Conservation (phyloP, 2,113 vertebrate genomes). For the Sitta europaea region DNA sequence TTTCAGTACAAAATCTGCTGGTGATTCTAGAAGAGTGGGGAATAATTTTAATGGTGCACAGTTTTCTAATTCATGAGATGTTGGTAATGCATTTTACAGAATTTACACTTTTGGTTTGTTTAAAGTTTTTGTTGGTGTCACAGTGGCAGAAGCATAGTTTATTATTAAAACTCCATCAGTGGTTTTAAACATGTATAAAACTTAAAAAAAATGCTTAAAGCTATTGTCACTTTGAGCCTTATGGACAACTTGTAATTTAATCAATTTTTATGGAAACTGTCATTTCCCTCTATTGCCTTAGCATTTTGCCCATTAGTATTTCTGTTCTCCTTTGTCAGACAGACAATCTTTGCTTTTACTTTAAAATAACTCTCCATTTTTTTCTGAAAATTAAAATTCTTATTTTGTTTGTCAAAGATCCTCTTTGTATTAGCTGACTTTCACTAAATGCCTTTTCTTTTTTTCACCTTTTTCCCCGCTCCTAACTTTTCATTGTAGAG, state of each 20-base stretch:
- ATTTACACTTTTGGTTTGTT: not conserved
- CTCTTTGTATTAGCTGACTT: not conserved
- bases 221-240: not conserved
- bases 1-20: not conserved
- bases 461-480: accelerated
- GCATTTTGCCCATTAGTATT: not conserved
- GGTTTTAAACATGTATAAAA: not conserved
- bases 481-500: not conserved
- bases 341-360: not conserved
- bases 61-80: not conserved
- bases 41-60: not conserved
- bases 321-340: not conserved
- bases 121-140: not conserved
- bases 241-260: not conserved
- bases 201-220: not conserved
- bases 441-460: not conserved
- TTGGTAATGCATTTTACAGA: not conserved
- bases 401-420: not conserved
- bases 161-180: not conserved
- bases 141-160: not conserved
- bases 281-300: not conserved
- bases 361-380: not conserved
- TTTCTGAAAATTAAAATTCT: not conserved
- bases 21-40: not conserved
- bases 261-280: not conserved